Evolutionary conservation across 2,888 invertebrate genomes (phyloP).

Genomic region (Drosophila greeni): DNA sequence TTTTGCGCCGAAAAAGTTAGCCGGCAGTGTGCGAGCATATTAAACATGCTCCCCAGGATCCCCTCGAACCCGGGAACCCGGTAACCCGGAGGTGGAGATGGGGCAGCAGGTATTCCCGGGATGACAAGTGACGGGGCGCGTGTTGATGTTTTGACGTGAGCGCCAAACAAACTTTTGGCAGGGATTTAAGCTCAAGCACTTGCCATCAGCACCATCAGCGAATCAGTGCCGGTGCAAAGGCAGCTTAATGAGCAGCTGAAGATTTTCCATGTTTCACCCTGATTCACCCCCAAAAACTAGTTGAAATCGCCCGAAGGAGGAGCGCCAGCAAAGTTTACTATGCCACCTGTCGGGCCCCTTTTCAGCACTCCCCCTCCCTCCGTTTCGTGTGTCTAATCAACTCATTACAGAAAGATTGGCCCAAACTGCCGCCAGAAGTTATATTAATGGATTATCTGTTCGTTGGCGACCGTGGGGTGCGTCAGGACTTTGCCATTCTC

Average conservation of each 20-base stretch:
- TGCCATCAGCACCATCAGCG: slow-evolving; percentile 56
- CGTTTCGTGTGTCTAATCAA: slow-evolving; percentile 49
- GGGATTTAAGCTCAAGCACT: slow-evolving; percentile 55
- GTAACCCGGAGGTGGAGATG: not conserved
- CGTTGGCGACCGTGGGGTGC: slow-evolving; percentile 74
- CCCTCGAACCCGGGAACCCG: not conserved
- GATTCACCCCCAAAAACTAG: no score
- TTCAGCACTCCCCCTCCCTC: not conserved
- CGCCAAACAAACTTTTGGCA: slow-evolving; percentile 56
- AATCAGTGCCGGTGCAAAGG: slow-evolving; percentile 64
- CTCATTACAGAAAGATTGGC: slow-evolving; percentile 77
- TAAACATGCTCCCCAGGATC: slow-evolving; percentile 61
- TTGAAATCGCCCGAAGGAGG: slow-evolving; percentile 14
- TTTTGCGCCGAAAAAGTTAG: slow-evolving; percentile 65
- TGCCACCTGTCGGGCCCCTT: slow-evolving; percentile 51
- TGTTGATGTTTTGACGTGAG: slow-evolving; percentile 74
- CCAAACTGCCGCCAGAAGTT: slow-evolving; percentile 77
- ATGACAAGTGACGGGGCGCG: slow-evolving; percentile 52
- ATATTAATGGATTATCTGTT: slow-evolving; percentile 79
- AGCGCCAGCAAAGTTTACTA: slow-evolving; percentile 48
- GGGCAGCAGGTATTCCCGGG: not conserved
- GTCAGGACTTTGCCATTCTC: slow-evolving; percentile 72
- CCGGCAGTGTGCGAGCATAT: slow-evolving; percentile 65
- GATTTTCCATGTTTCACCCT: slow-evolving; percentile 7
- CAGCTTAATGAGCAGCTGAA: slow-evolving; percentile 61